Base-by-base conservation (phyloP, 1,140 invertebrate species). In the Protaetia brevitarsis region DNA sequence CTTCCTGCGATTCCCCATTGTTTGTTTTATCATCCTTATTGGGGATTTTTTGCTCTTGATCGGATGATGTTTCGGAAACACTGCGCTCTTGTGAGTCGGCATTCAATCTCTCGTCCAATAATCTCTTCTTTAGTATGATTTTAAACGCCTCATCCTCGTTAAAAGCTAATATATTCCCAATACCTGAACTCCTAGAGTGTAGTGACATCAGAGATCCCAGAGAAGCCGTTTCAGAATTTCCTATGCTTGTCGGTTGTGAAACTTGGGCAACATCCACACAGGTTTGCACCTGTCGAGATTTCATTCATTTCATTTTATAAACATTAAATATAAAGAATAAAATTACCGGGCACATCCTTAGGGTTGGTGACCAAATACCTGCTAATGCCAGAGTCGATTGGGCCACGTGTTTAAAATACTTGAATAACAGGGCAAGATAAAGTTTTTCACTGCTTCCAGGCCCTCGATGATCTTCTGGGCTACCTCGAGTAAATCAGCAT, bases 331-430 rank as follows among this genome's bases (percentile, higher is more conserved):
- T 71, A 19, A n/a, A n/a, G n/a, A n/a, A n/a, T 36, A 21, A 16
- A 65, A 77, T 74, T 66, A 87, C 85, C 37, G 87, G 90, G 73
- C 84, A 89, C 21, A 83, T 84, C 78, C 86, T 88, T 78, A 90
- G 83, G 6, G 89, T 88, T 6, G 89, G 89, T 10, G 88, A 86
- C 89, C 90, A 94, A 28, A 96, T 82, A 11, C 94, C 94, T 16
- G 94, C 89, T 64, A 96, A 80, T 70, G 91, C 81, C 3, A 98
- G 77, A 1, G 95, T 90, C n/a, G 88, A 87, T 67, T 87, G 87
- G 89, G 89, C 95, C 95, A 98, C 34, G 85, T 86, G 79, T 98
- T 98, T 0, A 98, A 79, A 5, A 95, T 76, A 74, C 90, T 94
- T 0, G 92, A 93, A 82, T 97, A 97, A 66, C 86, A 90, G 2